Conservation (phyloP, 30 jellyfish, hydroid and myxozoan genomes). For the Cassiopea andromeda region DNA sequence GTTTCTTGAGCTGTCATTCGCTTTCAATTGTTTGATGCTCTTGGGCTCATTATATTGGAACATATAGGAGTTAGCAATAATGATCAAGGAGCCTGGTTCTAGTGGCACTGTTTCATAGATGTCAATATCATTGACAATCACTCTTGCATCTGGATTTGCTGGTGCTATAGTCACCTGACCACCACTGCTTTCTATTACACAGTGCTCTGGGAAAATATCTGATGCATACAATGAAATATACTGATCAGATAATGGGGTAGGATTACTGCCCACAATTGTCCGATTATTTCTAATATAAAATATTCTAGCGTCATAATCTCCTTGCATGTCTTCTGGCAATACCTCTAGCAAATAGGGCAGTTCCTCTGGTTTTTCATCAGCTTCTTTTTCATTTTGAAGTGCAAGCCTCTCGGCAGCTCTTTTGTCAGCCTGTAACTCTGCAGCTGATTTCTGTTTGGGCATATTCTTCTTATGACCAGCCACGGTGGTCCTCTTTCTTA, state of each 20-base stretch:
- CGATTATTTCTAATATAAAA: constrained; percentile 66
- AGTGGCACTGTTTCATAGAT: constrained; percentile 79
- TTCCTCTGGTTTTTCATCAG: constrained; percentile 26
- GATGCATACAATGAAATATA: constrained; percentile 81
- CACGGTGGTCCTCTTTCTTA: constrained; percentile 72
- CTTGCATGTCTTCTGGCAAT: constrained; percentile 74
- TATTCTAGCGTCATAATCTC: constrained; percentile 71
- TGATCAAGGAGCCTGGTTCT: constrained; percentile 74
- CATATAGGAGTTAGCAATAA: constrained; percentile 75
- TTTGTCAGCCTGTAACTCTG: constrained; percentile 45
- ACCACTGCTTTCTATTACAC: constrained; percentile 83
- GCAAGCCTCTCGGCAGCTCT: constrained; percentile 66
- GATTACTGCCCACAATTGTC: constrained; percentile 90
- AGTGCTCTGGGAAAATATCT: constrained; percentile 81
- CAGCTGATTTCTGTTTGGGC: constrained; percentile 28
- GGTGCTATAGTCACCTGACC: constrained; percentile 95
- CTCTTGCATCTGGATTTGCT: constrained; percentile 88
- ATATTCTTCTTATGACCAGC: constrained; percentile 74
- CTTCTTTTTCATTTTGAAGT: constrained; percentile 25
- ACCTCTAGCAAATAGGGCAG: constrained; percentile 83
- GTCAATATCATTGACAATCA: constrained; percentile 72
- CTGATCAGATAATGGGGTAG: constrained; percentile 77
- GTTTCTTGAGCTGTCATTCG: neutral
- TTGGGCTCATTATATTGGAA: constrained; percentile 52
- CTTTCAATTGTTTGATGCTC: neutral